Conservation (phyloP, 1,140 invertebrate genomes). For the Drosophila tsacasi region DNA sequence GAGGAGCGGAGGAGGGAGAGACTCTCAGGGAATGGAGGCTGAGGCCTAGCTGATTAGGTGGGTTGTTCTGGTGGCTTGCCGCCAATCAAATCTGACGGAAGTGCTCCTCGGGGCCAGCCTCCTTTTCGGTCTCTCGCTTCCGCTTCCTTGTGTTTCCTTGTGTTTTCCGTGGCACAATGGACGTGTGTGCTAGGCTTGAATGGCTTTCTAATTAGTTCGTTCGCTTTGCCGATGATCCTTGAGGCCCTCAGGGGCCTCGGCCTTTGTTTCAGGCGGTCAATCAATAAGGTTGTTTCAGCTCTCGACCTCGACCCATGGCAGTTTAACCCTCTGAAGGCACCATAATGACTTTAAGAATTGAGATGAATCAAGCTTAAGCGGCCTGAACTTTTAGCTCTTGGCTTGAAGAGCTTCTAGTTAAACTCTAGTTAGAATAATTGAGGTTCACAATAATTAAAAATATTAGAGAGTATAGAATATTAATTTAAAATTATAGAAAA, state of each 20-base stretch:
- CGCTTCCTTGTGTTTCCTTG: constrained; percentile 11
- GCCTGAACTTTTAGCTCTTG: background rate
- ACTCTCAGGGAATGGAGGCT: background rate
- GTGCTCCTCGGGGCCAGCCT: constrained; percentile 25
- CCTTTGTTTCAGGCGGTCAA: constrained; percentile 61
- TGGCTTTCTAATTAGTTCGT: constrained; percentile 80
- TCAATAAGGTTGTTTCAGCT: constrained; percentile 56
- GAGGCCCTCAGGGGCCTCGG: constrained; percentile 55
- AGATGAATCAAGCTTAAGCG: background rate
- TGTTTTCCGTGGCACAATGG: constrained; percentile 42
- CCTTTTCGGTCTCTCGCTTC: constrained; percentile 4
- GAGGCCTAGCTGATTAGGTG: constrained; percentile 23
- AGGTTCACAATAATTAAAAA: background rate
- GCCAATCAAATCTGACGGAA: constrained; percentile 42
- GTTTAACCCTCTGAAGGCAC: constrained; percentile 33
- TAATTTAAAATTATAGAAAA: background rate
- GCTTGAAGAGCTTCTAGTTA: background rate
- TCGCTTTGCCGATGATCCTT: constrained; percentile 70
- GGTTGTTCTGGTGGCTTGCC: constrained; percentile 27
- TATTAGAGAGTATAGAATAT: too few relatives aligned
- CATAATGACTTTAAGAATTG: constrained; percentile 10
- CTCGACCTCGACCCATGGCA: constrained; percentile 53
- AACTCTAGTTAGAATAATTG: background rate
- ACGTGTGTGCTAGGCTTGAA: constrained; percentile 55
- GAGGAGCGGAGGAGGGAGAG: too few relatives aligned